Conservation (phyloP, 2,113 vertebrate genomes). For the Leptodactylus fuscus region DNA sequence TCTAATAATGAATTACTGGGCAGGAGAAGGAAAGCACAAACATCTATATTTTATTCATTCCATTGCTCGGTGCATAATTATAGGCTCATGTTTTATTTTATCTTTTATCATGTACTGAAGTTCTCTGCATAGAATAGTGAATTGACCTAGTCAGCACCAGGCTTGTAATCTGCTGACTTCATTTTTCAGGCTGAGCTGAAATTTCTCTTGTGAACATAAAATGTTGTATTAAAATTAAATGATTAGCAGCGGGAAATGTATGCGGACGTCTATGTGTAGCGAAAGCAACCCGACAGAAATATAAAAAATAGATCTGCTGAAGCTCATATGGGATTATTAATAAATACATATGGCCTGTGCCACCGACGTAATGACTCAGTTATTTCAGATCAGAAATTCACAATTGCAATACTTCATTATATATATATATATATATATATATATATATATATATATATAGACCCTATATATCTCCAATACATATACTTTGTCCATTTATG, state of each 20-base stretch:
- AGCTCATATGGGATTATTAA: background rate
- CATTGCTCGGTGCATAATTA: conserved; percentile 33
- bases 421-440: too few relatives aligned
- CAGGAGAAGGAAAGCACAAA: conserved; percentile 9
- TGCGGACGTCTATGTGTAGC: background rate
- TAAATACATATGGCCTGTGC: background rate
- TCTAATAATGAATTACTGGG: conserved; percentile 11
- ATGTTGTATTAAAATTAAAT: conserved; percentile 26
- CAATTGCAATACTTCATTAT: too few relatives aligned
- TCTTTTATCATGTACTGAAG: conserved; percentile 16
- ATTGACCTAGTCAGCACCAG: conserved; percentile 25
- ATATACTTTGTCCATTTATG: too few relatives aligned
- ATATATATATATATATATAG: too few relatives aligned
- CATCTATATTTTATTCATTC: conserved; percentile 36
- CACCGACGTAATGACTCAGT: background rate
- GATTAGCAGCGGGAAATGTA: conserved; percentile 1
- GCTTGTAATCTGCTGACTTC: conserved; percentile 27
- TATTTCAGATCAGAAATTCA: background rate
- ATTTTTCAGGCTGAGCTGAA: conserved; percentile 3
- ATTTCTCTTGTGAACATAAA: conserved; percentile 40
- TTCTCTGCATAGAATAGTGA: conserved; percentile 18
- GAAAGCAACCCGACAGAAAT: background rate
- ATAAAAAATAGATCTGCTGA: background rate
- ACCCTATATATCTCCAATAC: too few relatives aligned
- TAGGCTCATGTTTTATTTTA: conserved; percentile 41